phyloP scores from a whole-genome alignment of 2,113 vertebrate species.

The Leucopsar rothschildi region DNA sequence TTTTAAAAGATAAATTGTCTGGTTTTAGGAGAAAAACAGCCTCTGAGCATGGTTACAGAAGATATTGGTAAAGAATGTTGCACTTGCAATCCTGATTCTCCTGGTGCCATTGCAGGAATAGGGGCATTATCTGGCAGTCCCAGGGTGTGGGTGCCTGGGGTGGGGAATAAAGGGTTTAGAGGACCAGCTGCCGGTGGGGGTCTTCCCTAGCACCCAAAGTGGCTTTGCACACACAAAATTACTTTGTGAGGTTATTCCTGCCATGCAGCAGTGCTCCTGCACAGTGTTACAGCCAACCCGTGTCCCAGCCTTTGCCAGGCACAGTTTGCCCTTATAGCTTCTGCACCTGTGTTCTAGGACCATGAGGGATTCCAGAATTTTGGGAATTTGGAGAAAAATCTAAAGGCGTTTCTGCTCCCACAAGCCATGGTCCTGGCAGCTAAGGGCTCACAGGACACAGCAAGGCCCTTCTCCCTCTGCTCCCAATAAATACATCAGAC shows the following conservation, averaged over 20 bases:
- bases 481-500: not conserved
- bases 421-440: fast-evolving
- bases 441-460: fast-evolving
- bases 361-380: not conserved
- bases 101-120: not conserved
- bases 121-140: fast-evolving
- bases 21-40: not conserved
- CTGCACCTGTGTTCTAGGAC: fast-evolving
- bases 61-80: not conserved
- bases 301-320: fast-evolving
- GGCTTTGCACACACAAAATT: fast-evolving
- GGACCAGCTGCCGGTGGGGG: not conserved
- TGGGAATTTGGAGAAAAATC: not conserved
- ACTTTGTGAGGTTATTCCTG: not conserved
- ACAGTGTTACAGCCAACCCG: fast-evolving
- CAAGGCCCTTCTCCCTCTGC: not conserved
- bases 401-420: not conserved
- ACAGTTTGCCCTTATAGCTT: not conserved
- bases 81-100: not conserved
- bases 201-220: not conserved
- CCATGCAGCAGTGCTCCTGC: fast-evolving
- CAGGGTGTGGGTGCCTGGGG: fast-evolving
- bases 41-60: not conserved
- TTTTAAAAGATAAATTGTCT: not conserved
- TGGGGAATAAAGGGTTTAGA: not conserved